Base-by-base conservation (phyloP, 2,797 vertebrate species). In the Muscicapa comitata region DNA sequence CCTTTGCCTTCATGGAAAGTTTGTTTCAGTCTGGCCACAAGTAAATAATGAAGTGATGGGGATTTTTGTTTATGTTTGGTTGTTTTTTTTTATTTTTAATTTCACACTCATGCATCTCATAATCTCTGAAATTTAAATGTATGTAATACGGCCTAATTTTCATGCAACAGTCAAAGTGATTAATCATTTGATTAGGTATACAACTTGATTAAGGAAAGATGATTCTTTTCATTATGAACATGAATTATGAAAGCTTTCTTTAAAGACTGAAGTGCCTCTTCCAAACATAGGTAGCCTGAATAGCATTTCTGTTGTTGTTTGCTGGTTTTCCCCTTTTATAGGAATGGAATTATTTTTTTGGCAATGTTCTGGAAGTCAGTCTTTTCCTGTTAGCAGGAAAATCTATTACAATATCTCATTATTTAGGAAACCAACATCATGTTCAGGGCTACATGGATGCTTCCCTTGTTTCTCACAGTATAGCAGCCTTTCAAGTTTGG, bases 141-240 rank as follows among this genome's bases (percentile, higher is more conserved):
- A 10, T 26, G 11, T 24, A 74, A 33, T 13, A 59, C 54, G 19
- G n/a, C 33, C 35, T 54, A 58, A 62, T 77, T 70, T 76, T 58
- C 47, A 47, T 38, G 6, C 57, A 90, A 40, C 28, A 57, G 6
- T 55, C 14, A 8, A 53, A 45, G 21, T 31, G 5, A 70, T 76
- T 53, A 86, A 62, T 68, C 7, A 24, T 54, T 77, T 84, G 19
- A 90, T 92, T 73, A 86, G 29, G 29, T 55, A 25, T 43, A 43
- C 23, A 37, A 18, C 21, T 81, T 54, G 15, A 77, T 88, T 82
- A 79, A 83, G 38, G 48, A 45, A 79, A 82, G 10, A 20, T 53
- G 1, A 12, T 31, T 71, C 10, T 72, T 82, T 67, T 55, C 0
- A 48, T 79, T 5, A n/a, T 37, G 31, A 85, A n/a, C 0, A 0